Evolutionary conservation across 2,113 vertebrate genomes (phyloP).

Genomic region (Sturnira hondurensis): DNA sequence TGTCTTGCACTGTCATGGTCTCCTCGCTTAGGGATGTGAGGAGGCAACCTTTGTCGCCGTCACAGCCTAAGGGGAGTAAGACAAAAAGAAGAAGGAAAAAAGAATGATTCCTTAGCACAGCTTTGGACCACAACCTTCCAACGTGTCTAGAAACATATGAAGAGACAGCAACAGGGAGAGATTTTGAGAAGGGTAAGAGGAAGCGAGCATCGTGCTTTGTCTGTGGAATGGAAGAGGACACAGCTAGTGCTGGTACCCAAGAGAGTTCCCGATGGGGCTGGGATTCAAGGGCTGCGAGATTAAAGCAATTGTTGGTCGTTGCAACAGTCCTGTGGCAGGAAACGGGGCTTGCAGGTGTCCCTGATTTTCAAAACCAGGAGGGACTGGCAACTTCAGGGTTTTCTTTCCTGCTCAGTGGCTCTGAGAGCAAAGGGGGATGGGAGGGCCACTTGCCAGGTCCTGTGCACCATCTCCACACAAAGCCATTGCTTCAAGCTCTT

Average conservation of each 20-base stretch:
- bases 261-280: neutral
- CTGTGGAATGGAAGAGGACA: neutral
- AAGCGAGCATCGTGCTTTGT: neutral
- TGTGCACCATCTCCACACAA: neutral
- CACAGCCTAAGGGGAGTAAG: slow-evolving; percentile 29
- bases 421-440: neutral
- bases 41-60: slow-evolving; percentile 38
- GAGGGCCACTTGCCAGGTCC: neutral
- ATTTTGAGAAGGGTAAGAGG: neutral
- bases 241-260: neutral
- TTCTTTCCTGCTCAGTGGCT: neutral
- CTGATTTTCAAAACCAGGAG: neutral
- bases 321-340: neutral
- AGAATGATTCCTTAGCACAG: neutral
- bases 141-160: neutral
- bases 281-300: neutral
- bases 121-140: neutral
- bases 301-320: neutral
- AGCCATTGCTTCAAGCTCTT: neutral
- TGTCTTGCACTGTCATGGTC: slow-evolving; percentile 60
- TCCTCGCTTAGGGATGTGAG: neutral
- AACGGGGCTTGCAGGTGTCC: neutral
- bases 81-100: neutral
- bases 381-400: neutral
- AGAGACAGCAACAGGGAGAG: neutral